Evolutionary conservation across 2,888 invertebrate species (phyloP).

Genomic region (Aromia moschata): DNA sequence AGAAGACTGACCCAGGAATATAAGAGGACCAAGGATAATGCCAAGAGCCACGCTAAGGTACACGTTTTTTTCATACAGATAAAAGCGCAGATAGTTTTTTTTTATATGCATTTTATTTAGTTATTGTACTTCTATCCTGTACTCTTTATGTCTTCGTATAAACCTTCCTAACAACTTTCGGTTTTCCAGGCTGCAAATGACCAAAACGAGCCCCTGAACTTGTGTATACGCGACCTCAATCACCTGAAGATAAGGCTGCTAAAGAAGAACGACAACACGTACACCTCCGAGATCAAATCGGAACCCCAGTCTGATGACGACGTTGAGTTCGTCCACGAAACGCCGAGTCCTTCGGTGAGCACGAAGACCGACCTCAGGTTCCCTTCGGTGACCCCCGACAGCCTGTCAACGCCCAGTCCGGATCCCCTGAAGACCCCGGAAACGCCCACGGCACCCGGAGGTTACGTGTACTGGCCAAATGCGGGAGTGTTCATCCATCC

Average conservation of each 20-base stretch:
- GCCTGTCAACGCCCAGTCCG: conserved; percentile 63
- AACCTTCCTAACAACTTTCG: background rate
- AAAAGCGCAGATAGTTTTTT: too few species aligned
- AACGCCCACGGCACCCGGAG: conserved; percentile 60
- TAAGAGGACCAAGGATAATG: conserved; percentile 61
- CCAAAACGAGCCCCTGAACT: conserved; percentile 81
- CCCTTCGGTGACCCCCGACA: conserved; percentile 50
- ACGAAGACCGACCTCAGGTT: conserved; percentile 44
- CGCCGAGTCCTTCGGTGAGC: conserved; percentile 51
- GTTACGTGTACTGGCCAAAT: conserved; percentile 76
- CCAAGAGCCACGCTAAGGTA: conserved; percentile 23
- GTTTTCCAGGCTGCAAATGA: conserved; percentile 45
- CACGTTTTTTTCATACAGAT: too few species aligned
- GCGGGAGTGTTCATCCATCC: conserved; percentile 79
- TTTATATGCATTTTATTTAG: too few species aligned
- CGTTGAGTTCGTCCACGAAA: conserved; percentile 61
- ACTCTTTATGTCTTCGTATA: background rate
- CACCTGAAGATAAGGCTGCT: conserved; percentile 73
- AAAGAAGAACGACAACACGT: conserved; percentile 69
- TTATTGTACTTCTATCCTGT: background rate
- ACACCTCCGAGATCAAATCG: conserved; percentile 70
- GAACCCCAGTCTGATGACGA: conserved; percentile 68
- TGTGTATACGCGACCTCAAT: conserved; percentile 81
- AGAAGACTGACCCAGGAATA: conserved; percentile 76
- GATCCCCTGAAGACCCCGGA: conserved; percentile 62